phyloP scores from a whole-genome alignment of 1,140 invertebrate genomes.

The Polypedilum pembai region DNA sequence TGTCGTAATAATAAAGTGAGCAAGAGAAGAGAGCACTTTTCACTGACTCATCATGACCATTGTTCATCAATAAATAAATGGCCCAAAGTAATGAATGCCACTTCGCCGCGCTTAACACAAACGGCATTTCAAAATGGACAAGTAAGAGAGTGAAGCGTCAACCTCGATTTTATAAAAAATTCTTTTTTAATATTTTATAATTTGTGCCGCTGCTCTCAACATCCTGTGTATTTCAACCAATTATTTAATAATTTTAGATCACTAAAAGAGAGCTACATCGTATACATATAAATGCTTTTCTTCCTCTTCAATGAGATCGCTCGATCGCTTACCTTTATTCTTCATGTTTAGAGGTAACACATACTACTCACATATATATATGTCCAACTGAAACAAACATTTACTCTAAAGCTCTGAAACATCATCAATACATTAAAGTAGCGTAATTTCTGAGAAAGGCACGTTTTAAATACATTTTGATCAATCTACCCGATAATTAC shows the following conservation, averaged over 20 bases:
- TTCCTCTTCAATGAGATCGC: too few species aligned
- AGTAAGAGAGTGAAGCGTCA: background rate
- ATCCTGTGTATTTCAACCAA: slow-evolving; percentile 10
- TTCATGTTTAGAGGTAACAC: too few species aligned
- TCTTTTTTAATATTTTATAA: background rate
- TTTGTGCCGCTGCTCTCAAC: background rate
- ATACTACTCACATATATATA: too few species aligned
- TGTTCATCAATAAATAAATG: too few species aligned
- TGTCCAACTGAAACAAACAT: too few species aligned
- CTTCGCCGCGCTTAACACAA: too few species aligned
- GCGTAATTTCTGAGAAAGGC: background rate
- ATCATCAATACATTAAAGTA: background rate
- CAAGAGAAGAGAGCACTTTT: background rate
- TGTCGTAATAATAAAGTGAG: too few species aligned
- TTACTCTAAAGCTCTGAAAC: too few species aligned
- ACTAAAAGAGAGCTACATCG: too few species aligned
- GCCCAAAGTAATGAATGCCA: too few species aligned
- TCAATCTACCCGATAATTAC: slow-evolving; percentile 23
- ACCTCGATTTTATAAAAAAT: slow-evolving; percentile 4
- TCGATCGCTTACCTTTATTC: too few species aligned
- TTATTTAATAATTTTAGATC: slow-evolving; percentile 20
- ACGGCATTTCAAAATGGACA: background rate
- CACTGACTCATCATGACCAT: background rate
- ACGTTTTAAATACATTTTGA: slow-evolving; percentile 13
- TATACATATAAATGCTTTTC: too few species aligned